Evolutionary conservation across 1,140 invertebrate species (phyloP), one percentile per base, ranked within the genome.

Genomic region (Plectrocnemia conspersa): DNA sequence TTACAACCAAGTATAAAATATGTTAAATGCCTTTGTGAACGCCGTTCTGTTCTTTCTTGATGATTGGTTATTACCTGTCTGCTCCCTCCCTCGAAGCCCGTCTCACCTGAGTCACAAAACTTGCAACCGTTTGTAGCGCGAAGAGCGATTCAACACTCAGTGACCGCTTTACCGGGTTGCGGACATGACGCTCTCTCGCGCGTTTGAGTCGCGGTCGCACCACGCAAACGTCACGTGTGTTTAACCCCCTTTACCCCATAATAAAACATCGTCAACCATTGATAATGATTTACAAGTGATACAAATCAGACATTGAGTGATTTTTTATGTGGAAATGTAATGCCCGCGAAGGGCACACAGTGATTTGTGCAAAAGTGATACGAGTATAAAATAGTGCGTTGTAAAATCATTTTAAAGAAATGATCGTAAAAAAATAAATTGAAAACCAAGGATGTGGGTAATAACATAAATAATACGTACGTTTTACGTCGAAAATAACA

Each of bases 31-130:
- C 13, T 29, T 47, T 24, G 44, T 47, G 44, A 47, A 47, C 23
- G 33, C 44, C 44, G 19, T 47, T 23, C 42, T n/a, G 21, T 11
- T 45, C 42, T 13, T 38, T 50, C 13, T 50, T 38, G 47, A 38
- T 50, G 47, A 50, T 50, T 38, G 47, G 47, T 38, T 35, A 50
- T 38, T 50, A 50, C 47, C 47, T 38, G 47, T 50, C 47, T 10
- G 33, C 10, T 24, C 47, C 32, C 24, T 38, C 35, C 15, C 4
- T n/a, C 3, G 11, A 3, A 11, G 38, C 3, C 2, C 4, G 16
- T n/a, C 15, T 11, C 42, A 22, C 16, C 18, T 45, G 42, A 45
- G 42, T 22, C 16, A 24, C 42, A 22, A 22, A 38, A 38, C 35
- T 22, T 4, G 40, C 47, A 50, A 50, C 47, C 32, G 33, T 50